Percentiles rank a stretch among this genome's conserved stretches.
Evolutionary conservation across 2,113 vertebrate genomes (phyloP).

Genomic region (Thryonomys swinderianus): DNA sequence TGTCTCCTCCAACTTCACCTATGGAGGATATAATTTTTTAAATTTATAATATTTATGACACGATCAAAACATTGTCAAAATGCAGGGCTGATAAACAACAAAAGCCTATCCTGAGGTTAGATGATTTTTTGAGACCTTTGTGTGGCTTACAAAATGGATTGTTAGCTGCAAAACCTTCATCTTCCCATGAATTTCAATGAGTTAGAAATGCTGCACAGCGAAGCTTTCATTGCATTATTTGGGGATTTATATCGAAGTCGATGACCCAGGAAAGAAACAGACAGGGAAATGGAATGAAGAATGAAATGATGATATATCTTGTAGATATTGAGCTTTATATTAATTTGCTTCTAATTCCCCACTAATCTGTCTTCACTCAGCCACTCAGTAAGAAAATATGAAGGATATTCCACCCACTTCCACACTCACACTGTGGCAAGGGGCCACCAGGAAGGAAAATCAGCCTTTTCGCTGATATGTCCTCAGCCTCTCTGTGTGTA

Average conservation of each 20-base stretch:
- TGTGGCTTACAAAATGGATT: not conserved
- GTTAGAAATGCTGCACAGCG: not conserved
- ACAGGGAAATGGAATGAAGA: not conserved
- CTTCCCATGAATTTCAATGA: not conserved
- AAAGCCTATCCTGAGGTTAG: not conserved
- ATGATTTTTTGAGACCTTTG: not conserved
- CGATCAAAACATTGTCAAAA: not conserved
- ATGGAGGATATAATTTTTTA: not conserved
- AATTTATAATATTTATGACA: not conserved
- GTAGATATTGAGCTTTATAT: not conserved
- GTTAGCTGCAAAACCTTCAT: not conserved
- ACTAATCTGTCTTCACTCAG: not conserved
- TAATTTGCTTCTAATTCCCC: not conserved
- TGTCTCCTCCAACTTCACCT: not conserved
- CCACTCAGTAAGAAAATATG: not conserved
- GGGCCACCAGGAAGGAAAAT: not conserved
- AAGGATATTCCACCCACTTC: not conserved
- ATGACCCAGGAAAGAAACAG: not conserved
- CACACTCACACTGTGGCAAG: not conserved
- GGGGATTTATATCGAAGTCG: conserved; percentile 21
- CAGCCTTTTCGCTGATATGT: not conserved
- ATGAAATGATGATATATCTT: not conserved
- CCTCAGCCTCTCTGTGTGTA: not conserved
- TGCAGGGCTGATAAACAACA: not conserved
- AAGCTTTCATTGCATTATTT: not conserved